phyloP scores from a whole-genome alignment of 2,113 vertebrate genomes.

The Apeltes quadracus region DNA sequence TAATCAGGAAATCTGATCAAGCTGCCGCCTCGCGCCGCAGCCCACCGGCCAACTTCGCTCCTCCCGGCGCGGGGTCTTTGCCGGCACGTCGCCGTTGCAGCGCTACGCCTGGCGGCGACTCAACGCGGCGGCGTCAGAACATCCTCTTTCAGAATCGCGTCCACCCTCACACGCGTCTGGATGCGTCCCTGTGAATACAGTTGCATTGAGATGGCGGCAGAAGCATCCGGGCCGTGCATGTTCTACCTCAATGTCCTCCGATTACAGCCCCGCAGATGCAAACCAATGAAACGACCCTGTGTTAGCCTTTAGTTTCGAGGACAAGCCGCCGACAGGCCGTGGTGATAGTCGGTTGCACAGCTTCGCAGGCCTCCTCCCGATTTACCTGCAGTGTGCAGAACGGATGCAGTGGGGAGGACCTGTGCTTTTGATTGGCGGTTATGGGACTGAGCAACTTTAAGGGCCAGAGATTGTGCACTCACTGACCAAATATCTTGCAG shows the following conservation, averaged over 20 bases:
- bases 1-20: constrained; percentile 39
- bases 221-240: too few relatives aligned
- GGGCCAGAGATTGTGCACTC: constrained; percentile 26
- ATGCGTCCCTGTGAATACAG: constrained; percentile 48
- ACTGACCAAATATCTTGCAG: constrained; percentile 14
- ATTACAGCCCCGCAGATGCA: constrained; percentile 25
- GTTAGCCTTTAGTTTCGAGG: not conserved
- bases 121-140: constrained; percentile 23
- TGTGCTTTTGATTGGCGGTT: constrained; percentile 68
- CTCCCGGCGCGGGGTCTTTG: constrained; percentile 32
- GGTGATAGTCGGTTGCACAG: constrained; percentile 17
- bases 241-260: constrained; percentile 49
- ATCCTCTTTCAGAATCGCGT: constrained; percentile 55
- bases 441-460: constrained; percentile 37
- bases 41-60: constrained; percentile 59
- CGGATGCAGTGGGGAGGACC: constrained; percentile 51
- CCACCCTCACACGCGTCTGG: constrained; percentile 53
- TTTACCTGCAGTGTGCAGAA: constrained; percentile 50
- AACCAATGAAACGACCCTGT: not conserved
- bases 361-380: constrained; percentile 10
- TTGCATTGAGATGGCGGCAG: constrained; percentile 42
- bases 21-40: constrained; percentile 35
- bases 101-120: constrained; percentile 46
- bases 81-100: constrained; percentile 54
- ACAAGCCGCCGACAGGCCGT: not conserved